phyloP scores from a whole-genome alignment of 2,888 invertebrate genomes.

The Empis stercorea region DNA sequence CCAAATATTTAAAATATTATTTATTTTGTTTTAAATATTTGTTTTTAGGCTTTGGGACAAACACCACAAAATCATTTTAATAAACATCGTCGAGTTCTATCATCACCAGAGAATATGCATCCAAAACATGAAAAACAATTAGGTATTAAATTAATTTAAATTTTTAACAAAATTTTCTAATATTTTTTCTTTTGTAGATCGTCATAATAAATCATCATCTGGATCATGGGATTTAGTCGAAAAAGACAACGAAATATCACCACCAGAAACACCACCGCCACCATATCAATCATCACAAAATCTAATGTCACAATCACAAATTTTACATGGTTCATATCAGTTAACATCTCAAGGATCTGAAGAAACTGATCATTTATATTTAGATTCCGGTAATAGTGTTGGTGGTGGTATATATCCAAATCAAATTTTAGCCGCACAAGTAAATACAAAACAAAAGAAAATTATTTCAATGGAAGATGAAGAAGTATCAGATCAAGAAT shows the following conservation, averaged over 20 bases:
- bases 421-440: slow-evolving; percentile 30
- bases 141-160: slow-evolving; percentile 17
- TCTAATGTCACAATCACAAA: slow-evolving; percentile 11
- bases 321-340: slow-evolving; percentile 1
- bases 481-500: slow-evolving; percentile 77
- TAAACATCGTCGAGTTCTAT: slow-evolving; percentile 34
- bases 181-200: slow-evolving; percentile 19
- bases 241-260: slow-evolving; percentile 42
- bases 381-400: background rate
- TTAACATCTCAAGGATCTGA: background rate
- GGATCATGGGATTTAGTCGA: slow-evolving; percentile 36
- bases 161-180: too few relatives aligned
- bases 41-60: slow-evolving; percentile 30
- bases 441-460: slow-evolving; percentile 46
- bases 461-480: slow-evolving; percentile 96
- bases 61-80: slow-evolving; percentile 31
- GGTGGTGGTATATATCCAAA: slow-evolving; percentile 20
- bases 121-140: slow-evolving; percentile 24
- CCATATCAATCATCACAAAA: slow-evolving; percentile 23
- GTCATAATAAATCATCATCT: slow-evolving; percentile 30
- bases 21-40: background rate
- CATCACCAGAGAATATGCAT: slow-evolving; percentile 36
- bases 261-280: slow-evolving; percentile 40
- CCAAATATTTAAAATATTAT: background rate
- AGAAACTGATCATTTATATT: background rate